Evolutionary conservation across 2,888 invertebrate genomes (phyloP), one percentile per base, ranked within the genome.

Genomic region (Spatulosminthurus flaviceps): DNA sequence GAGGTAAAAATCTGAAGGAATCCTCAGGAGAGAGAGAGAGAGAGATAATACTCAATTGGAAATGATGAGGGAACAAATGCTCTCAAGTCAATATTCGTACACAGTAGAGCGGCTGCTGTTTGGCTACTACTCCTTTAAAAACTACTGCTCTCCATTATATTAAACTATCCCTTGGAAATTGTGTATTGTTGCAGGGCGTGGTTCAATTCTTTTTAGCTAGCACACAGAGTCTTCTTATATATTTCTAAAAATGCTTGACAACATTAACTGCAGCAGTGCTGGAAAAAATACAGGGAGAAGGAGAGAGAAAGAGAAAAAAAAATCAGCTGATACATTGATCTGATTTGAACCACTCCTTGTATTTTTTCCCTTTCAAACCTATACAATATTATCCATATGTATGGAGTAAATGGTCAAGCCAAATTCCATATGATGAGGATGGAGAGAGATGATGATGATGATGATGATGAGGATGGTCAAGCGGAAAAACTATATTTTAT

Each of bases 241-340:
- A 42, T 76, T 76, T 42, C 42, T 43, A 76, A 76, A 42, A 66
- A 66, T 76, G 75, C 66, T 34, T 76, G 75, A 76, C 75, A 76
- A 76, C 66, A n/a, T n/a, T n/a, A n/a, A n/a, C n/a, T n/a, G n/a
- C n/a, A n/a, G n/a, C n/a, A 42, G 71, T 22, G 75, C 61, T 74
- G 75, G 42, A 66, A 75, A 75, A 24, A n/a, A n/a, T n/a, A n/a
- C n/a, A n/a, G n/a, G n/a, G n/a, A n/a, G n/a, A n/a, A n/a, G n/a
- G n/a, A n/a, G n/a, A n/a, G n/a, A n/a, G n/a, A n/a, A n/a, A n/a
- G n/a, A n/a, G n/a, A n/a, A 24, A 43, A 76, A 76, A 76, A 76
- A 76, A 76, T 76, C 76, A 69, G 76, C 76, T 76, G 76, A 76
- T 76, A 69, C 76, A 76, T 76, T 76, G 76, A 76, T 76, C 76